Evolutionary conservation across 2,113 vertebrate genomes (phyloP).

Genomic region (Bostrychus sinensis): DNA sequence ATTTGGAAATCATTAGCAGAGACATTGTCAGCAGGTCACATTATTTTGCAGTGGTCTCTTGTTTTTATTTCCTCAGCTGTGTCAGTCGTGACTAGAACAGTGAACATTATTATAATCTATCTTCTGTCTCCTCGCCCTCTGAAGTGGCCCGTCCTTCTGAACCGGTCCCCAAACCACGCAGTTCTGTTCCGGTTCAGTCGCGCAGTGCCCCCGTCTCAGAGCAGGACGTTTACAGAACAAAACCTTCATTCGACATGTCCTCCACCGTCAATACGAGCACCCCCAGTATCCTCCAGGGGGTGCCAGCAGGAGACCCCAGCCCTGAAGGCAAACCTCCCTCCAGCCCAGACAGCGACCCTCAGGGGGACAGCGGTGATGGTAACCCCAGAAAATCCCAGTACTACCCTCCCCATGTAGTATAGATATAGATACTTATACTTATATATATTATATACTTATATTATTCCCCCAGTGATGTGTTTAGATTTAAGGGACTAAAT

Average conservation of each 20-base stretch:
- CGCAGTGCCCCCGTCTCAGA: slow-evolving; percentile 57
- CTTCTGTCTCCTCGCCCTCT: slow-evolving; percentile 18
- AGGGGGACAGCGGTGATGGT: slow-evolving; percentile 38
- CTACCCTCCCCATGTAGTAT: no score
- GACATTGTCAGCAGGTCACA: no score
- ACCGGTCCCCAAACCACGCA: slow-evolving; percentile 71
- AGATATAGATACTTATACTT: no score
- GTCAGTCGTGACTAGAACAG: background rate
- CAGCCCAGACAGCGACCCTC: slow-evolving; percentile 31
- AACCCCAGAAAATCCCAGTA: background rate
- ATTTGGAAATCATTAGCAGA: no score
- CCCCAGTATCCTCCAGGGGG: slow-evolving; percentile 4
- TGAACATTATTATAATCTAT: background rate
- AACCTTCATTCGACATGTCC: no score
- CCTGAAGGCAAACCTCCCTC: slow-evolving; percentile 12
- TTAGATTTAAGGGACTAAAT: no score
- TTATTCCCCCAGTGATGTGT: no score
- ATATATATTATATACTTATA: no score
- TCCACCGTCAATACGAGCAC: no score
- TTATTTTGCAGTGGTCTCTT: no score
- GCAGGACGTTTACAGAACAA: slow-evolving; percentile 35
- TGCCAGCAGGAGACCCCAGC: slow-evolving; percentile 22
- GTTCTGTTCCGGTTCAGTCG: slow-evolving; percentile 71
- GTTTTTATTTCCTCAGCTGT: no score
- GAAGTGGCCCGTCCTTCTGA: slow-evolving; percentile 56